Conservation (phyloP, 2,797 vertebrate genomes). For the Paratrypauchen microcephalus region DNA sequence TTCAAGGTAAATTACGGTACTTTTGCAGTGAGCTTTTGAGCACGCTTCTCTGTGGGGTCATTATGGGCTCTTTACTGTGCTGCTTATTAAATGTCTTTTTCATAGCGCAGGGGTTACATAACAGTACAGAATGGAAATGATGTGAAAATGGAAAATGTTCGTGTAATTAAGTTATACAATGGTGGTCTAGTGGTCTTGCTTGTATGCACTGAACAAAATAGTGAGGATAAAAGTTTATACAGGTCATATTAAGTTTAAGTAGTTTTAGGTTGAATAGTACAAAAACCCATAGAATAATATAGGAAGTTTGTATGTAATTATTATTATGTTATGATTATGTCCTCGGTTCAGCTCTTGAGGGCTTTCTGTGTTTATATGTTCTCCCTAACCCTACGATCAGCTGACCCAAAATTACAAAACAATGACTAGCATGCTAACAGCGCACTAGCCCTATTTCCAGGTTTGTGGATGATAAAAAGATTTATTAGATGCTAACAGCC, state of each 20-base stretch:
- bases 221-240: not conserved
- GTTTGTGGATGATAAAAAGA: too few relatives aligned
- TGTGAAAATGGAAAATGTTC: not conserved
- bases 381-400: too few relatives aligned
- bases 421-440: too few relatives aligned
- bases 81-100: not conserved
- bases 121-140: not conserved
- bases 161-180: not conserved
- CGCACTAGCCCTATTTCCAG: too few relatives aligned
- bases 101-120: not conserved
- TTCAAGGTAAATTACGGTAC: slow-evolving; percentile 1
- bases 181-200: not conserved
- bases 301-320: too few relatives aligned
- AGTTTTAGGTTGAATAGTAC: too few relatives aligned
- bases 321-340: too few relatives aligned
- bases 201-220: not conserved
- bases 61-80: not conserved
- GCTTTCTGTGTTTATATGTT: too few relatives aligned
- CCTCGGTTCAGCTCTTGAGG: too few relatives aligned
- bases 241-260: not conserved
- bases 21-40: not conserved
- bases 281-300: too few relatives aligned
- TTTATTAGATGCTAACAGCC: too few relatives aligned
- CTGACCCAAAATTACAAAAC: too few relatives aligned
- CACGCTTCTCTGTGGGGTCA: not conserved